Percentiles rank a stretch among this genome's conserved stretches.
Evolutionary conservation across 1,140 invertebrate species (phyloP).

Genomic region (Tribolium castaneum): DNA sequence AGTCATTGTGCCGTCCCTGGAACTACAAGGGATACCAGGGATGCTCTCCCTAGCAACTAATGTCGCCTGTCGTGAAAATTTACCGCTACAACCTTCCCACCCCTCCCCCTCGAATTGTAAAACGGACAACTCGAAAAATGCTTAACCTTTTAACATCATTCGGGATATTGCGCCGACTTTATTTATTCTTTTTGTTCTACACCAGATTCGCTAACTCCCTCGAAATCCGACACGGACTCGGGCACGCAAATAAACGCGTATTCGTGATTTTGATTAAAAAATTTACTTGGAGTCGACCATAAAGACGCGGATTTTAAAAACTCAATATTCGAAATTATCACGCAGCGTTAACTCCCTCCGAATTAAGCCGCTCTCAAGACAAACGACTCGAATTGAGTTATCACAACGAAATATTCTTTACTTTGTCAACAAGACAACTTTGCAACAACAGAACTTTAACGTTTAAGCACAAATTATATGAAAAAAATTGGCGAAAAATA

Average conservation of each 20-base stretch:
- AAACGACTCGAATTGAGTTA: neutral
- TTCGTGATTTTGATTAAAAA: constrained; percentile 12
- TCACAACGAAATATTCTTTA: neutral
- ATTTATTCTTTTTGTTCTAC: constrained; percentile 31
- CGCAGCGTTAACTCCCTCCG: neutral
- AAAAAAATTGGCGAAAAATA: neutral
- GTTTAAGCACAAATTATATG: neutral
- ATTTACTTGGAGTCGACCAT: neutral
- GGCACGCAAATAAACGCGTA: constrained; percentile 9
- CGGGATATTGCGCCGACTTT: constrained; percentile 23
- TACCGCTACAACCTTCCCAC: constrained; percentile 39
- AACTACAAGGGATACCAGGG: constrained; percentile 41
- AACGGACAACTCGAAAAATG: constrained; percentile 33
- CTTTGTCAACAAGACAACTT: neutral
- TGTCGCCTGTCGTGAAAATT: constrained; percentile 44
- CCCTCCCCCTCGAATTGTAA: constrained; percentile 15
- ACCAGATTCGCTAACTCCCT: neutral
- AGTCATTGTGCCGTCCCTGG: constrained; percentile 25
- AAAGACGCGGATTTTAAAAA: constrained; percentile 1
- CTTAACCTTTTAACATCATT: constrained; percentile 34
- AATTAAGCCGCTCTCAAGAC: neutral
- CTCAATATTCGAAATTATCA: neutral
- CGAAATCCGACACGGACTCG: constrained; percentile 5
- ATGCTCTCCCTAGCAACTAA: constrained; percentile 41
- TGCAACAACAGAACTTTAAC: neutral